Conservation (phyloP, 2,113 vertebrate species). For the Sinocyclocheilus anophthalmus region DNA sequence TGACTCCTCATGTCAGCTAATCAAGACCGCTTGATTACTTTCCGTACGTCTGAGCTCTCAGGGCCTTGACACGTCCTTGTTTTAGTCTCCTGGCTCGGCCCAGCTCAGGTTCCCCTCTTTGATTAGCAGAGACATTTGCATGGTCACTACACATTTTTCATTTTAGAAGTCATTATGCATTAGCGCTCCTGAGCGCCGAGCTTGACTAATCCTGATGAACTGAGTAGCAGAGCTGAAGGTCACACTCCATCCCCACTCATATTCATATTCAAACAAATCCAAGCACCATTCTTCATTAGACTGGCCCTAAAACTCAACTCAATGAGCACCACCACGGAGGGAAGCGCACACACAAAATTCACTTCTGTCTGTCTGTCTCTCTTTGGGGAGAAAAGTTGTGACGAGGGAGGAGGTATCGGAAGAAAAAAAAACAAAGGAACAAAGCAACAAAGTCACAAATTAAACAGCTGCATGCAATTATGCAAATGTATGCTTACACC, state of each 20-base stretch:
- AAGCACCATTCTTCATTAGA: slow-evolving; percentile 80
- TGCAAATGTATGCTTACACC: slow-evolving; percentile 79
- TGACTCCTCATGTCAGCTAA: slow-evolving; percentile 88
- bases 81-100: slow-evolving; percentile 90
- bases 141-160: slow-evolving; percentile 99
- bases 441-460: slow-evolving; percentile 79
- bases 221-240: slow-evolving; percentile 99
- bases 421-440: slow-evolving; percentile 62
- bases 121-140: slow-evolving; percentile 99
- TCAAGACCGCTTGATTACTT: slow-evolving; percentile 98
- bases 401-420: not conserved
- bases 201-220: slow-evolving; percentile 99
- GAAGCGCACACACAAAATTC: slow-evolving; percentile 40
- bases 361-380: slow-evolving; percentile 65
- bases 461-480: slow-evolving; percentile 79
- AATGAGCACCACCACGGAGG: slow-evolving; percentile 52
- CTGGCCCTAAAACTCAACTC: slow-evolving; percentile 76
- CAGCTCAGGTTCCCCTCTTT: slow-evolving; percentile 96
- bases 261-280: slow-evolving; percentile 98
- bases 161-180: slow-evolving; percentile 99
- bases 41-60: slow-evolving; percentile 85
- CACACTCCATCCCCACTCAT: slow-evolving; percentile 98
- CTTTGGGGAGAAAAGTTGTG: slow-evolving; percentile 64
- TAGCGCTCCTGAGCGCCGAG: slow-evolving; percentile 99
- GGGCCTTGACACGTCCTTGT: slow-evolving; percentile 99